phyloP scores from a whole-genome alignment of 1,140 invertebrate species.

The Cyclargus thomasi region DNA sequence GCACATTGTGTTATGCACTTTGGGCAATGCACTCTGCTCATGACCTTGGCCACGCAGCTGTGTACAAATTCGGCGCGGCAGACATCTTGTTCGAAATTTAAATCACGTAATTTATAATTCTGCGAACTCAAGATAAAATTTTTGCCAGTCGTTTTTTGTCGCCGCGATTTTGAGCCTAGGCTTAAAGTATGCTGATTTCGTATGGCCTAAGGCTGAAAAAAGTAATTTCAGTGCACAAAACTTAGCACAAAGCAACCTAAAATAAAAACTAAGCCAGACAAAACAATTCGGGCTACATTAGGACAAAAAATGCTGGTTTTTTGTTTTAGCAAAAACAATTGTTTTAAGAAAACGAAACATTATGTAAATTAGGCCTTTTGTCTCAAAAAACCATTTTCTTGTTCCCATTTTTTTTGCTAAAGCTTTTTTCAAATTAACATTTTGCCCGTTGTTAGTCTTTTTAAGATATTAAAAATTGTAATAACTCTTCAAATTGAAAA shows the following conservation, averaged over 20 bases:
- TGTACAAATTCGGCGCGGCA: conserved; percentile 24
- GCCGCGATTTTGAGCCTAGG: not conserved
- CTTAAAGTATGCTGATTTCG: not conserved
- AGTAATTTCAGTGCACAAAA: not conserved
- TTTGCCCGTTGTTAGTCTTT: not conserved
- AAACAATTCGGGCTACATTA: conserved; percentile 4
- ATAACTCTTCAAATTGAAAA: not conserved
- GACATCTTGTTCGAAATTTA: conserved; percentile 8
- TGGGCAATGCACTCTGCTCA: conserved; percentile 60
- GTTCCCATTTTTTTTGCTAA: not conserved
- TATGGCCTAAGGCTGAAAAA: not conserved
- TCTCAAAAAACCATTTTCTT: conserved; percentile 4
- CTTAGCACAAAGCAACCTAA: not conserved
- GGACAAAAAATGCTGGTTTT: conserved; percentile 16
- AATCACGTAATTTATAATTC: not conserved
- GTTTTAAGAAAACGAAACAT: conserved; percentile 25
- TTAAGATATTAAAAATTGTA: conserved; percentile 10
- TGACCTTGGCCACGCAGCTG: conserved; percentile 63
- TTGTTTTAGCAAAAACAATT: conserved; percentile 25
- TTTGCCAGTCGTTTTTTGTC: not conserved
- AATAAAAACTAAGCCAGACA: conserved; percentile 8
- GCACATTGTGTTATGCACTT: conserved; percentile 43
- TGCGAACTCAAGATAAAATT: not conserved
- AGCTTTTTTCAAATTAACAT: conserved; percentile 11
- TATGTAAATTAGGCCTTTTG: conserved; percentile 25